Evolutionary conservation across 1,140 invertebrate species (phyloP), one percentile per base, ranked within the genome.

Genomic region (Lethocerus indicus): DNA sequence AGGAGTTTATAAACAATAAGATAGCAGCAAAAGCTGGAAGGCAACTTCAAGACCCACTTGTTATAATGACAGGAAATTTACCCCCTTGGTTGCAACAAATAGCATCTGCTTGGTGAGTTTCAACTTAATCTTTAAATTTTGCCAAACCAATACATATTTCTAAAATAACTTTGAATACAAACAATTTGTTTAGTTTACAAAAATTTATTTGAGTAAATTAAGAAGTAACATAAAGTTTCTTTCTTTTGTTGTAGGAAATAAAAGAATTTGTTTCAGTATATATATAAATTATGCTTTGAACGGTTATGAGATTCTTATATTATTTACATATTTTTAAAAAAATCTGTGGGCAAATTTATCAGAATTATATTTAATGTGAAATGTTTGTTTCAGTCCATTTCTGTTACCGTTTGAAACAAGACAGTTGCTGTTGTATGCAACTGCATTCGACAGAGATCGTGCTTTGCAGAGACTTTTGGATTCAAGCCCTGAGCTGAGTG

Each of bases 21-120:
- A 79, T 87, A 52, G 90, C 90, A 14, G 91, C 91, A 18, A 98
- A 98, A 71, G 91, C 91, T 0, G 94, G 87, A 65, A 71, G 93
- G 42, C 93, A 98, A 67, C 68, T 98, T 12, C 93, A 97, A 69
- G 94, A 98, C 71, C 92, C 93, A 12, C 68, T 97, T 29, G 89
- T 97, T 0, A 93, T 97, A 44, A 94, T 97, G 89, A 96, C 92
- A 6, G 92, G 92, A 55, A 96, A 96, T 70, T 67, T 97, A 43
- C 93, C 93, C 0, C 77, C 78, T 27, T 98, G 94, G 94, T 67
- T 98, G 26, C 85, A 88, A 58, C 89, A 96, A 68, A 85, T 98
- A 43, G 88, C 87, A 50, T 79, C 83, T 60, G 81, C 83, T 43
- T 94, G 89, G 81, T 83, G 58, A 73, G 73, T 63, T 12, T 18